A percentile compares a stretch with the other conserved stretches of the same genome.
These are phyloP conservation scores for Operophtera brumata DNA, from an alignment of 2,888 invertebrate species.

Conservation along the genomic window DNA sequence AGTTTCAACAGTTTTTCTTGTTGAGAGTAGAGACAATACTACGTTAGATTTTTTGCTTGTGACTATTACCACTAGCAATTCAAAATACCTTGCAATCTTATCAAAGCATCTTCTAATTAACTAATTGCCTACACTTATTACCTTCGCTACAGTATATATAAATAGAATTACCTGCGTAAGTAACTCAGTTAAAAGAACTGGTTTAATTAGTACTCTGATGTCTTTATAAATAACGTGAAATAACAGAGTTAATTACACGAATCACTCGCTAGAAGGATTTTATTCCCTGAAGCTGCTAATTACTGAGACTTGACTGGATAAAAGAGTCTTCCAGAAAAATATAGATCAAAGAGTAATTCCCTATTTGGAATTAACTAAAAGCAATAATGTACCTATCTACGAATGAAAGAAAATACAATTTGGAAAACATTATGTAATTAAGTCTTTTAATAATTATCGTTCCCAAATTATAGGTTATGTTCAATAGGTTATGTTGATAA, in stretches of 20 bases:
- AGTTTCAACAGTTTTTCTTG: background rate
- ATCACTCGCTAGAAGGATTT: background rate
- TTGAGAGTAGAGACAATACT: too few species aligned
- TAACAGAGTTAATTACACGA: background rate
- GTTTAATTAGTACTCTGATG: conserved; percentile 4
- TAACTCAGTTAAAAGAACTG: conserved; percentile 9
- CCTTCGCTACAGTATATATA: too few species aligned
- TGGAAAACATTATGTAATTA: too few species aligned
- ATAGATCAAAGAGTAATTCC: background rate
- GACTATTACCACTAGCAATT: background rate
- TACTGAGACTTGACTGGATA: background rate
- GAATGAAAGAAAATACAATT: too few species aligned
- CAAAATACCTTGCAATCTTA: background rate
- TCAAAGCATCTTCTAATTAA: conserved; percentile 8
- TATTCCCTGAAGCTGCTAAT: background rate
- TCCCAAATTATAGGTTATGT: too few species aligned
- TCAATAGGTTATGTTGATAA: too few species aligned
- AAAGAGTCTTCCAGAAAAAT: background rate
- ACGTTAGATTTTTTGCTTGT: background rate
- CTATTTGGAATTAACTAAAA: background rate
- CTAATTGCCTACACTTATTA: conserved; percentile 10
- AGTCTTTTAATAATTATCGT: too few species aligned
- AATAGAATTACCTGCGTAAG: background rate
- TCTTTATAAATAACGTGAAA: conserved; percentile 4
- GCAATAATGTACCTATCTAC: background rate